These are phyloP conservation scores for Cremastinae sp. DNA, from an alignment of 2,888 invertebrate species.

Conservation along the genomic window DNA sequence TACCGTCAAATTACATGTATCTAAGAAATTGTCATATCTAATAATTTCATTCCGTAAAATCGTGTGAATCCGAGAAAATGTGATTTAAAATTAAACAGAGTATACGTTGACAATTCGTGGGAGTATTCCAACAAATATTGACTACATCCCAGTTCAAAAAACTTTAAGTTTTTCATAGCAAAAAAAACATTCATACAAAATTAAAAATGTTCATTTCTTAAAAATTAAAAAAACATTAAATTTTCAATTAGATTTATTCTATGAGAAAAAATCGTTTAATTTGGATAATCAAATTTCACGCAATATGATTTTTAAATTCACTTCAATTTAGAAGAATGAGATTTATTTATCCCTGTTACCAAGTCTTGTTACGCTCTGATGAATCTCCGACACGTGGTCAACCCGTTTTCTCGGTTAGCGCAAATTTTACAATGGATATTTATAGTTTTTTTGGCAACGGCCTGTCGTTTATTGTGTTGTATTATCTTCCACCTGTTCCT, in stretches of 20 bases:
- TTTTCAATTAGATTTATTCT: background rate
- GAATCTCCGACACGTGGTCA: conserved; percentile 28
- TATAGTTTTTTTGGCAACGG: conserved; percentile 54
- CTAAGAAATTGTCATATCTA: background rate
- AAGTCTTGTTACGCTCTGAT: conserved; percentile 50
- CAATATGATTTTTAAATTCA: background rate
- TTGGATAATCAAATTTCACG: background rate
- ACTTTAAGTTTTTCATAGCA: no score
- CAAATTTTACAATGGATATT: conserved; percentile 51
- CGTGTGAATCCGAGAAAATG: background rate
- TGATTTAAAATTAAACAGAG: background rate
- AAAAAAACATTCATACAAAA: no score
- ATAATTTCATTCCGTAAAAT: background rate
- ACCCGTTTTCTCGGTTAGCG: conserved; percentile 31
- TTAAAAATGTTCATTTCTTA: no score
- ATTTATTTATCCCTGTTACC: conserved; percentile 41
- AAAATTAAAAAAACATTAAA: conserved; percentile 5
- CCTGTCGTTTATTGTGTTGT: conserved; percentile 17
- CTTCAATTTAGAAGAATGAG: background rate
- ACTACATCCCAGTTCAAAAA: background rate
- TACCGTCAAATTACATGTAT: background rate
- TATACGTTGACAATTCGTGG: background rate
- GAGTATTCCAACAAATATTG: conserved; percentile 1
- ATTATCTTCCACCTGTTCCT: conserved; percentile 30
- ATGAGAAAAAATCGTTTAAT: background rate